Conservation (phyloP, 2,888 invertebrate genomes). For the Camponotus fellah region DNA sequence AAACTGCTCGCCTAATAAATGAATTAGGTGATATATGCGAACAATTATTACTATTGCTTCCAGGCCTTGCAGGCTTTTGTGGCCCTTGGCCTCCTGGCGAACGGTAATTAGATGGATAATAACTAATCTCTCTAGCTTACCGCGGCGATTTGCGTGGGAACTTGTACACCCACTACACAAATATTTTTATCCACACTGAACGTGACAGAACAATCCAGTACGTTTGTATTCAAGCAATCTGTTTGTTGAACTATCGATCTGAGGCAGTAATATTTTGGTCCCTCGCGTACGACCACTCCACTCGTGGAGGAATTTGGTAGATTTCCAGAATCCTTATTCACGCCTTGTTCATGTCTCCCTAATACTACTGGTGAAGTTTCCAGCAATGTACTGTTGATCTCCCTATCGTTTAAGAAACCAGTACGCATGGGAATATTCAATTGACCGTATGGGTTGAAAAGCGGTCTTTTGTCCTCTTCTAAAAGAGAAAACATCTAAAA, state of each 20-base stretch:
- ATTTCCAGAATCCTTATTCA: constrained; percentile 58
- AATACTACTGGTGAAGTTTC: constrained; percentile 41
- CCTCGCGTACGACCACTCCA: constrained; percentile 67
- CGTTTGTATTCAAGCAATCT: constrained; percentile 92
- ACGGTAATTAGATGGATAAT: neutral
- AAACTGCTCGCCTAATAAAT: constrained; percentile 64
- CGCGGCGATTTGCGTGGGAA: constrained; percentile 91
- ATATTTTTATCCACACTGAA: constrained; percentile 94
- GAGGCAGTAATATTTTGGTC: constrained; percentile 90
- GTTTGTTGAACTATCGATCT: constrained; percentile 90
- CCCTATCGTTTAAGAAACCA: constrained; percentile 24
- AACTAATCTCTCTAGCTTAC: constrained; percentile 58
- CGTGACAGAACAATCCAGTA: constrained; percentile 92
- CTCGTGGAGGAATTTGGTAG: constrained; percentile 34
- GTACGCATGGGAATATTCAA: constrained; percentile 15
- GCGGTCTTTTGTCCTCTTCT: neutral
- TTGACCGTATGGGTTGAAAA: neutral
- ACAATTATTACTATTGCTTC: neutral
- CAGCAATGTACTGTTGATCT: constrained; percentile 38
- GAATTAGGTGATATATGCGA: neutral
- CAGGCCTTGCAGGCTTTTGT: neutral
- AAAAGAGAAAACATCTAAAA: neutral
- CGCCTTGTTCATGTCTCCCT: constrained; percentile 31
- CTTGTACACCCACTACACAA: constrained; percentile 92
- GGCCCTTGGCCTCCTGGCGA: neutral